These are phyloP conservation scores for Drosophila willistoni DNA, from an alignment of 1,140 invertebrate species.

Conservation along the genomic window DNA sequence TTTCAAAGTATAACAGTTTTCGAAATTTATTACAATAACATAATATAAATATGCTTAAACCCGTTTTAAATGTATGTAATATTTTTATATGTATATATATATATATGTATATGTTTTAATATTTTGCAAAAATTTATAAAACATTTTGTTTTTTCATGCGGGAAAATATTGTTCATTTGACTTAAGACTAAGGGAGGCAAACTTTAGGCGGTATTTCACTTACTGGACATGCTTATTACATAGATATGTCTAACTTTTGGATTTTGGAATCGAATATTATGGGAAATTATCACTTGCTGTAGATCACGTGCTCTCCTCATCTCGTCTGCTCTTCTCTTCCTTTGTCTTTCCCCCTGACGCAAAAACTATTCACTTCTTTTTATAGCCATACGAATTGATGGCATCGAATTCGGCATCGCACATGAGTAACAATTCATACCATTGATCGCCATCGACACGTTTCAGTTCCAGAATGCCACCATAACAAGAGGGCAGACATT, in stretches of 20 bases:
- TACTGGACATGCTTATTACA: slow-evolving; percentile 57
- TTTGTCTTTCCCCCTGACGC: too few relatives aligned
- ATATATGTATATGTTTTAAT: slow-evolving; percentile 28
- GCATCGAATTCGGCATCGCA: slow-evolving; percentile 90
- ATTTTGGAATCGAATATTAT: slow-evolving; percentile 38
- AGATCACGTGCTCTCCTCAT: slow-evolving; percentile 2
- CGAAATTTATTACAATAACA: slow-evolving; percentile 53
- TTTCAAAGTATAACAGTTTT: slow-evolving; percentile 42
- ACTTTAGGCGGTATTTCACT: slow-evolving; percentile 55
- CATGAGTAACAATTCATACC: slow-evolving; percentile 88
- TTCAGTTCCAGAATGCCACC: slow-evolving; percentile 89
- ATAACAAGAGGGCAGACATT: slow-evolving; percentile 90
- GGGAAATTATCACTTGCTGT: slow-evolving; percentile 66
- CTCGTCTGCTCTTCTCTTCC: background rate
- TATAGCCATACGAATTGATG: slow-evolving; percentile 90
- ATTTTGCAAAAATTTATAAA: slow-evolving; percentile 33
- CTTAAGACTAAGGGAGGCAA: slow-evolving; percentile 75
- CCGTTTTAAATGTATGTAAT: slow-evolving; percentile 40
- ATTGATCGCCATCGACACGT: slow-evolving; percentile 87
- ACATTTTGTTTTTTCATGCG: slow-evolving; percentile 54
- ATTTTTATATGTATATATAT: slow-evolving; percentile 4
- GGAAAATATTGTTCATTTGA: slow-evolving; percentile 8
- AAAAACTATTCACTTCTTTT: slow-evolving; percentile 83
- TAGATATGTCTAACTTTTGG: slow-evolving; percentile 25
- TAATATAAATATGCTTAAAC: slow-evolving; percentile 68